Evolutionary conservation across 2,797 vertebrate species (phyloP).

Genomic region (Sebastes trivittatus): DNA sequence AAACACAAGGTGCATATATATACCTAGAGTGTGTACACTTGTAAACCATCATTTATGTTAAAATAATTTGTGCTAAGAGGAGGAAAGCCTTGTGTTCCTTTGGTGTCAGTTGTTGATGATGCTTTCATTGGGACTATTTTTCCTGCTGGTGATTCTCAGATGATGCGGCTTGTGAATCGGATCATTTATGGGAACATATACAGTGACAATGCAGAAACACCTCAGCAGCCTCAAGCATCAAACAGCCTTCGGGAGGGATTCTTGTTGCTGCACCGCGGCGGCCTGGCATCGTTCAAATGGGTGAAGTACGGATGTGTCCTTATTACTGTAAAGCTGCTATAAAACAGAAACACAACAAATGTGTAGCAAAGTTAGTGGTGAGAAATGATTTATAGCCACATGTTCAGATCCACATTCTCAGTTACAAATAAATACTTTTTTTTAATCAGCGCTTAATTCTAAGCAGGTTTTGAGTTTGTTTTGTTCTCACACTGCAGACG

Average conservation of each 20-base stretch:
- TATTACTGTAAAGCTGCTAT: neutral
- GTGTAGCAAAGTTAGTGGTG: neutral
- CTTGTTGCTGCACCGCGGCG: slow-evolving; percentile 77
- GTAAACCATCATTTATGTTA: neutral
- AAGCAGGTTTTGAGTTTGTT: neutral
- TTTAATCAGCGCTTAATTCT: neutral
- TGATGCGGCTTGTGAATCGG: slow-evolving; percentile 84
- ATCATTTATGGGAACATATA: slow-evolving; percentile 82
- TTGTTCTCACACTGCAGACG: neutral
- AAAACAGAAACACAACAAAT: neutral
- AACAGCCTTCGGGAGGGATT: slow-evolving; percentile 76
- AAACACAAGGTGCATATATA: slow-evolving; percentile 77
- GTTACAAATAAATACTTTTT: neutral
- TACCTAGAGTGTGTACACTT: neutral
- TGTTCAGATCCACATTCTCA: neutral
- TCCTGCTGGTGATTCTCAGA: slow-evolving; percentile 58
- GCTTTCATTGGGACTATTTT: neutral
- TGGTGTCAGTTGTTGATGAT: neutral
- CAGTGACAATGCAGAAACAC: slow-evolving; percentile 32
- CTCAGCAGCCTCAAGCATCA: slow-evolving; percentile 13
- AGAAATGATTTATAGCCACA: neutral
- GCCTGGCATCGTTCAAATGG: slow-evolving; percentile 80
- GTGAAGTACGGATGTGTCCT: slow-evolving; percentile 75
- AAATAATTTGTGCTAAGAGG: neutral
- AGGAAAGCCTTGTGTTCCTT: neutral